These are phyloP conservation scores for Acrocephalus kingi DNA, from an alignment of 2,113 vertebrate genomes.

Conservation along the genomic window DNA sequence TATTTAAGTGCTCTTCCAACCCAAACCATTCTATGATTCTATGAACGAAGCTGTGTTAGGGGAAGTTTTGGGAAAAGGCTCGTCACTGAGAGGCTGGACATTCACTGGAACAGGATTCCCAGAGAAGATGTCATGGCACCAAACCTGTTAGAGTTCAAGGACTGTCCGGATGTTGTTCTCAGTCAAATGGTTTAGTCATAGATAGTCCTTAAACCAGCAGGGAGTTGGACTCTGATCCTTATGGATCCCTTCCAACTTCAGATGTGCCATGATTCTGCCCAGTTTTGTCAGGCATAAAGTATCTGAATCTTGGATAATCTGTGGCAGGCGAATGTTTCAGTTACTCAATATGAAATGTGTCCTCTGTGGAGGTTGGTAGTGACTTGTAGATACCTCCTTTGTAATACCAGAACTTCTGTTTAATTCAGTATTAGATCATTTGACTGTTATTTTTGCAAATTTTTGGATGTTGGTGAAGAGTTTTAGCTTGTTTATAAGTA, in stretches of 20 bases:
- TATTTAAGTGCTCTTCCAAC: not conserved
- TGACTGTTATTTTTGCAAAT: not conserved
- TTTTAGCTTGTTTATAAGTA: constrained; percentile 49
- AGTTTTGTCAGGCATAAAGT: not conserved
- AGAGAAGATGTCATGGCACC: not conserved
- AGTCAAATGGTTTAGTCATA: not conserved
- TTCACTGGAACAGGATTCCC: not conserved
- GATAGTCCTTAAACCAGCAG: not conserved
- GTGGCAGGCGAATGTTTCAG: not conserved
- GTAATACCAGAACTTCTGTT: not conserved
- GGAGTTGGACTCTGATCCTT: not conserved
- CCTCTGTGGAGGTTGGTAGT: not conserved
- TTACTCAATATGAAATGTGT: not conserved
- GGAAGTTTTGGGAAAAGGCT: not conserved
- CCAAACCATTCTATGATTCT: not conserved
- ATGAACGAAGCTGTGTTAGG: not conserved
- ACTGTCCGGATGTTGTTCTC: not conserved
- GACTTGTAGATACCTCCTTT: not conserved
- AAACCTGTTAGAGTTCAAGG: not conserved
- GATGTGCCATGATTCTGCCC: not conserved
- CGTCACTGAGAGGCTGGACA: not conserved
- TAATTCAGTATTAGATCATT: not conserved
- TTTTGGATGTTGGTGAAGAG: not conserved
- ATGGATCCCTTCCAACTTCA: not conserved
- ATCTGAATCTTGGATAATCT: not conserved